phyloP scores from a whole-genome alignment of 1,140 invertebrate genomes.

The Parasteatoda tepidariorum region DNA sequence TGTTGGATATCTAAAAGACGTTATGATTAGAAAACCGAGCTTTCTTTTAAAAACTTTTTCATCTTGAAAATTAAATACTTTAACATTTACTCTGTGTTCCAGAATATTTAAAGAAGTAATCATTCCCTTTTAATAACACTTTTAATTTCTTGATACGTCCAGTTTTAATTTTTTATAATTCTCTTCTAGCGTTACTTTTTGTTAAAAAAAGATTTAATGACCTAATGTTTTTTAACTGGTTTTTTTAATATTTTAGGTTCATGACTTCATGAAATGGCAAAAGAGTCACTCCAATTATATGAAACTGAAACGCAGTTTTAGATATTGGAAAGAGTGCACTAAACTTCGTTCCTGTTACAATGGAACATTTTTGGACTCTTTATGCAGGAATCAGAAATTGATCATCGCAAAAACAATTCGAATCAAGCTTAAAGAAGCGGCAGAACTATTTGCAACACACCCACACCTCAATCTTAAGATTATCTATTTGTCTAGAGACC shows the following conservation, averaged over 20 bases:
- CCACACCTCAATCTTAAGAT: constrained; percentile 72
- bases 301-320: constrained; percentile 35
- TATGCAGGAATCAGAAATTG: neutral
- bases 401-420: constrained; percentile 59
- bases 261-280: constrained; percentile 35
- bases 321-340: constrained; percentile 39
- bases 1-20: no score
- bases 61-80: no score
- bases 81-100: no score
- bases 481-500: constrained; percentile 84
- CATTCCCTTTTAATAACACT: no score
- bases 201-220: no score
- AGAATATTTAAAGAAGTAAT: no score
- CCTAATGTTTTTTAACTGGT: no score
- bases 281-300: constrained; percentile 15
- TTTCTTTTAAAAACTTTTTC: no score
- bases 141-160: no score
- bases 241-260: constrained; percentile 12
- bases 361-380: constrained; percentile 18
- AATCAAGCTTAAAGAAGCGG: constrained; percentile 30
- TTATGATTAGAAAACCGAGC: no score
- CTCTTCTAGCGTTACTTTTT: no score
- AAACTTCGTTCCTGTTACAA: constrained; percentile 32
- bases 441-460: constrained; percentile 21
- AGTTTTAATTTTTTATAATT: no score